Base-by-base conservation (phyloP, 2,888 invertebrate species). In the Sussaba pulchella region DNA sequence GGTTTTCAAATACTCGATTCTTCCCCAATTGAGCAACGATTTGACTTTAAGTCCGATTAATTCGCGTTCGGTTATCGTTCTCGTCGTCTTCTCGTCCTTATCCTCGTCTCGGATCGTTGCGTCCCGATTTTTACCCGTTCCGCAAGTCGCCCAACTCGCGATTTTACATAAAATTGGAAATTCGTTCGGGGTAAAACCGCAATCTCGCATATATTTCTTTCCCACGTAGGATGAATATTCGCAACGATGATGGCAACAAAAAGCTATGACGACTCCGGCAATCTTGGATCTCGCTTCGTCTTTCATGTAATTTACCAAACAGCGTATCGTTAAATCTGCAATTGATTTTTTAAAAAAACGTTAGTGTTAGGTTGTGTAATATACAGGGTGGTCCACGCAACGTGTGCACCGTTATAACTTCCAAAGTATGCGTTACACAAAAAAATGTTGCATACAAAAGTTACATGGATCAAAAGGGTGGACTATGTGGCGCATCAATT, bases 231-330 rank as follows among this genome's bases (percentile, higher is more conserved):
- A 92, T 17, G 91, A 91, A 94, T 95, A 96, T 50, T 94, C 94
- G 91, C 97, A 98, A 84, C 96, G 94, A 92, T 98, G 98, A 92
- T 98, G 98, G 91, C 98, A 98, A 92, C 98, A 98, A 21, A 98
- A 94, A 1, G 98, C 97, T 89, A 98, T 94, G 72, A 96, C 93
- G 47, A 95, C 89, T 5, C 96, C 97, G 69, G 83, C 80, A 87
- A 94, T 86, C 87, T 92, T 92, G 2, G 81, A 82, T 76, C 89
- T 45, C 79, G 91, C 86, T 79, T 87, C 86, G 87, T 92, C 83
- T 85, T 82, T 41, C 64, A 88, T 92, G 10, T 89, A 92, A 52
- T 93, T 93, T 31, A 92, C 91, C 81, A 97, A 89, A 90, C 97
- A 96, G 47, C 95, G 94, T 75, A 97, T 89, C 0, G 97, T 95